Evolutionary conservation across 2,797 vertebrate genomes (phyloP), one percentile per base, ranked within the genome.

Genomic region (Microhierax caerulescens): DNA sequence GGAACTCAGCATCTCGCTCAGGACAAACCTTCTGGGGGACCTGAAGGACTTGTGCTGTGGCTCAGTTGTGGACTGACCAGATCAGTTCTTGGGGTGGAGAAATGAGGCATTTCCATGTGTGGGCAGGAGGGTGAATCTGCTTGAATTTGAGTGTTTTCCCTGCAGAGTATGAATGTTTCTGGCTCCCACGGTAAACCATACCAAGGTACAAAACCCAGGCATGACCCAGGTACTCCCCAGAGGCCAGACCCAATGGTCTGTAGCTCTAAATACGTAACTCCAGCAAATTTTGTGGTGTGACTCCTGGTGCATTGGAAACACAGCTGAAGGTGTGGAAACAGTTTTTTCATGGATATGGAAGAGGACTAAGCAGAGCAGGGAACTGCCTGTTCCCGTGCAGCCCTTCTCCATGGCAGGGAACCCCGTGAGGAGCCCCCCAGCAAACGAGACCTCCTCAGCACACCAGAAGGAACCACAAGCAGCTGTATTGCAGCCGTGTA

Each of bases 321-420:
- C 47, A 84, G 85, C 43, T 73, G 45, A 73, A 56, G 70, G 10
- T 8, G 15, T 4, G 73, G 16, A 68, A 68, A 19, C n/a, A 7
- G 1, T 1, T n/a, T 75, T 48, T 37, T 27, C 18, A 10, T 5
- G 1, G 13, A 0, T 8, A 17, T 28, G 36, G 57, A 70, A 63
- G 57, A 34, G 17, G 16, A 47, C 10, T n/a, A 28, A 65, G 21
- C 39, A 64, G 57, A 78, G 61, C 48, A 83, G 45, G 36, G 53
- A n/a, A 16, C 27, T 43, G 43, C 8, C 43, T 28, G 8, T 28
- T 59, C 23, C 69, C 34, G 2, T 1, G 11, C 37, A 93, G 51
- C 22, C 13, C 18, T 27, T 61, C 23, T 36, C 81, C 54, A 7
- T 0, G 27, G 13, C 19, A 47, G 70, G 48, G 75, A 16, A 20